phyloP scores from a whole-genome alignment of 2,113 vertebrate genomes.

The Chrysochloris asiatica region DNA sequence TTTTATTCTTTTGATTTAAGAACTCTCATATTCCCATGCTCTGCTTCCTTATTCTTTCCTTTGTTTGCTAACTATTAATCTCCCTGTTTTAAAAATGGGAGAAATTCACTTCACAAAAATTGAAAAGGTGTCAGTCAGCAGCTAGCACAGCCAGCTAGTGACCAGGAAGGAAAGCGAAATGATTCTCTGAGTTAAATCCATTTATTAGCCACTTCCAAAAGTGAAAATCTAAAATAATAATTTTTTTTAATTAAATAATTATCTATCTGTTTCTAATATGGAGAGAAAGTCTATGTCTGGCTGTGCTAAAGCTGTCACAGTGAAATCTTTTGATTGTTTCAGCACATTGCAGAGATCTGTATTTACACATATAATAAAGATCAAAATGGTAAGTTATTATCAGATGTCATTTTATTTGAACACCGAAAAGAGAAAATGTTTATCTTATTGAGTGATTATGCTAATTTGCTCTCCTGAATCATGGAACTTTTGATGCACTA shows the following conservation, averaged over 20 bases:
- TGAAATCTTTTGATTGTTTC: slow-evolving; percentile 42
- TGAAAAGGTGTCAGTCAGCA: background rate
- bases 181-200: slow-evolving; percentile 38
- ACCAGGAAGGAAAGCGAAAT: slow-evolving; percentile 13
- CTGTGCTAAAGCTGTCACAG: background rate
- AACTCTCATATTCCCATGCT: too few species aligned
- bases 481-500: background rate
- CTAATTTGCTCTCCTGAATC: slow-evolving; percentile 55
- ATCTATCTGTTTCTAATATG: background rate
- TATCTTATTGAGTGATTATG: slow-evolving; percentile 56
- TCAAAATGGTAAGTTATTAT: slow-evolving; percentile 56
- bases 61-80: too few species aligned
- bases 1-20: background rate
- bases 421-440: slow-evolving; percentile 31
- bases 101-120: too few species aligned
- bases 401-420: slow-evolving; percentile 65
- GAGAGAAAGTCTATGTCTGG: slow-evolving; percentile 25
- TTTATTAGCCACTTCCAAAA: slow-evolving; percentile 20
- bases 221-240: slow-evolving; percentile 35
- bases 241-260: slow-evolving; percentile 47
- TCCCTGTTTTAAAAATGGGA: too few species aligned
- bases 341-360: slow-evolving; percentile 14
- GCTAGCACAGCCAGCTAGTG: background rate
- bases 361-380: slow-evolving; percentile 61
- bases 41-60: too few species aligned